These are phyloP conservation scores for Ranitomeya variabilis DNA, from an alignment of 2,113 vertebrate species.

Conservation along the genomic window DNA sequence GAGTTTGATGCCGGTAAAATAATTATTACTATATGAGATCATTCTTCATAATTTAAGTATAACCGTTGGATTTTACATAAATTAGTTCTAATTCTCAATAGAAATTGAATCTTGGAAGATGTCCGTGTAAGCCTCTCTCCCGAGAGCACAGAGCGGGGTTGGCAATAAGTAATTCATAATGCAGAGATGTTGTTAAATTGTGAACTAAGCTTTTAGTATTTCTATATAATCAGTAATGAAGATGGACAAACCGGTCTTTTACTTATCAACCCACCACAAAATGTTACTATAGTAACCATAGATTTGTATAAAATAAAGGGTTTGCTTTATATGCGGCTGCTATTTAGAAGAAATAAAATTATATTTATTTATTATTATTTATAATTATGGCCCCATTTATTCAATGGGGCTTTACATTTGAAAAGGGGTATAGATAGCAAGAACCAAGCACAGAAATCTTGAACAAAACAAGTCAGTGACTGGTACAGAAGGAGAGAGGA, in stretches of 20 bases:
- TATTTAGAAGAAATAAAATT: too few species aligned
- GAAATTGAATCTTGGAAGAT: conserved; percentile 40
- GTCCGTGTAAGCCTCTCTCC: neutral
- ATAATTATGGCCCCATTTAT: too few species aligned
- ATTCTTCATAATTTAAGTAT: neutral
- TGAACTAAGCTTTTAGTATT: conserved; percentile 17
- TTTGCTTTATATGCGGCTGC: neutral
- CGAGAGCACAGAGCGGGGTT: conserved; percentile 25
- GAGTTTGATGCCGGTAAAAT: neutral
- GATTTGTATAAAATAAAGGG: neutral
- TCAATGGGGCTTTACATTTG: too few species aligned
- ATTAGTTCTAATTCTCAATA: conserved; percentile 37
- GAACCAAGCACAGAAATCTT: too few species aligned
- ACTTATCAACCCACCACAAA: neutral
- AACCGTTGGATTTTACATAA: conserved; percentile 18
- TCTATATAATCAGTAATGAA: neutral
- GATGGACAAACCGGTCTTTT: neutral
- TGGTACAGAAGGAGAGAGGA: too few species aligned
- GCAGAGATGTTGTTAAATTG: conserved; percentile 38
- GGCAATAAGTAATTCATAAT: conserved; percentile 40
- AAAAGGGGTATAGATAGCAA: too few species aligned
- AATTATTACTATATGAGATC: neutral
- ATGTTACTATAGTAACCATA: neutral
- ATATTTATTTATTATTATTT: too few species aligned
- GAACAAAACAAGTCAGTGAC: too few species aligned